Evolutionary conservation across 2,113 vertebrate species (phyloP), one percentile per base, ranked within the genome.

Genomic region (Oncorhynchus nerka): DNA sequence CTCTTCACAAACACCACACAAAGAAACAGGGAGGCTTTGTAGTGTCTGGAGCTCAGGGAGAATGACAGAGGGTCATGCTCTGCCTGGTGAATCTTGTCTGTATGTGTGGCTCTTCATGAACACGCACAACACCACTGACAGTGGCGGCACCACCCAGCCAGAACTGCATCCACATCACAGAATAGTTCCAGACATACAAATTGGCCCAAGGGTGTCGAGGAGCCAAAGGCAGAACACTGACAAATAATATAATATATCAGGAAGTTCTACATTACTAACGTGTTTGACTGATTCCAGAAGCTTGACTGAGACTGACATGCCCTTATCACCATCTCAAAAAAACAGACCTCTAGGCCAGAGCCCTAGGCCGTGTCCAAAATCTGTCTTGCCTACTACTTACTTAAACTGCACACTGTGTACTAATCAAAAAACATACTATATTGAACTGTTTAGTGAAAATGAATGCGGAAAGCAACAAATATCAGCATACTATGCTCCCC

Each of bases 271-370:
- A 24, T 15, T 45, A 15, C 20, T 45, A 70, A 45, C 8, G 22
- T 24, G 48, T 28, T 26, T 32, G 49, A 68, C 64, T 55, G 67
- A 51, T 68, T 34, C 16, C 6, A 68, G 28, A 15, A 19, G 48
- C 22, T 66, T 71, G 28, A 68, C 78, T 30, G 45, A 67, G 73
- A 79, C 39, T 68, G 26, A 6, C 70, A 57, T 55, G 5, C 16
- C 55, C 66, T 55, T 19, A 16, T 70, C 7, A 62, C 67, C 67
- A 39, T 68, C 26, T 70, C 26, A 48, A 70, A 62, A 62, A 32
- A 69, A 55, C 22, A 66, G 67, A 39, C 67, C 5, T 15, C 28
- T 7, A 20, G 13, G 26, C 30, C 16, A 45, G 9, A 45, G 39
- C 8, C 39, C 39, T 45, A 11, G 39, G 39, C 9, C 8, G 39